phyloP scores from a whole-genome alignment of 2,113 vertebrate genomes.

The Heptranchias perlo region DNA sequence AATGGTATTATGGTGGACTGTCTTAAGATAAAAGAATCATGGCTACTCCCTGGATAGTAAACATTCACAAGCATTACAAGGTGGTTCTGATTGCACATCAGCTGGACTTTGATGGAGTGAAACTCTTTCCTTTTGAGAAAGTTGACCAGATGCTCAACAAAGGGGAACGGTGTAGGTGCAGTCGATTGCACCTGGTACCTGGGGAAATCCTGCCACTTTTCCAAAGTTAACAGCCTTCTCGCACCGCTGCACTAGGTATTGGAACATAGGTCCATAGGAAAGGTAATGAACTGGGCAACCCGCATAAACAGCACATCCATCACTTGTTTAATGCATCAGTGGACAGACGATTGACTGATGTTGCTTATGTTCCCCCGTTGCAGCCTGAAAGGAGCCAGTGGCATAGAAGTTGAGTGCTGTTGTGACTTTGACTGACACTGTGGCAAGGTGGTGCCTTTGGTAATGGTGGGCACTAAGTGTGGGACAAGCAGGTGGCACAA shows the following conservation, averaged over 20 bases:
- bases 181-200: not conserved
- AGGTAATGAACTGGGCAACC: not conserved
- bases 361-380: not conserved
- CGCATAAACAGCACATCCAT: not conserved
- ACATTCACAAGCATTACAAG: not conserved
- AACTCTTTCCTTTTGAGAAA: not conserved
- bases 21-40: too few relatives aligned
- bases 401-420: not conserved
- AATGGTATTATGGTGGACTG: not conserved
- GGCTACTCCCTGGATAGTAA: not conserved
- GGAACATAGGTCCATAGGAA: not conserved
- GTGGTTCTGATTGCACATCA: not conserved
- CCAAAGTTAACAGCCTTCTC: not conserved
- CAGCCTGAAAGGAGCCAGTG: not conserved
- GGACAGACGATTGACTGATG: not conserved
- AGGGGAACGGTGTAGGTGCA: not conserved
- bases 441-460: not conserved
- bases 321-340: not conserved
- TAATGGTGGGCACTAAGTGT: not conserved
- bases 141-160: not conserved
- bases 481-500: not conserved
- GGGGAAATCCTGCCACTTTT: not conserved
- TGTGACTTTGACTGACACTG: not conserved
- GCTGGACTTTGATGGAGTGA: too few relatives aligned
- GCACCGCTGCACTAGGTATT: not conserved